Percentiles rank a stretch among this genome's conserved stretches.
phyloP scores from a whole-genome alignment of 2,888 invertebrate genomes.

The Melikaiella ostensackeni region DNA sequence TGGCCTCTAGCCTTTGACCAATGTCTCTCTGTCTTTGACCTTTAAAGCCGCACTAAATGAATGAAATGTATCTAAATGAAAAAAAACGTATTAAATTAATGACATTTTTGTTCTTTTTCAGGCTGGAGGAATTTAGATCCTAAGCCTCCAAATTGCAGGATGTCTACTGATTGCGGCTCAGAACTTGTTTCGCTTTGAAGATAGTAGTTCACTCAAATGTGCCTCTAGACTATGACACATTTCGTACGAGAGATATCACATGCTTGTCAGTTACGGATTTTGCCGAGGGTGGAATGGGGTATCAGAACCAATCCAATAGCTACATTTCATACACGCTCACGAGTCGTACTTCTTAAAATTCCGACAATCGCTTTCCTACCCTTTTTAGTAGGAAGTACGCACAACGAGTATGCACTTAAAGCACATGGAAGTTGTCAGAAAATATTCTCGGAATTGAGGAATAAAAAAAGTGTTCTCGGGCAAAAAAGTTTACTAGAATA shows the following conservation, averaged over 20 bases:
- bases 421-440: not conserved
- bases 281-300: not conserved
- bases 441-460: slow-evolving; percentile 8
- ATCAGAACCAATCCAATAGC: not conserved
- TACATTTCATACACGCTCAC: not conserved
- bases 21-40: no score
- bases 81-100: no score
- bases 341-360: slow-evolving; percentile 14
- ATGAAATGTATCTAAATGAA: no score
- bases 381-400: not conserved
- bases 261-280: not conserved
- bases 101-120: no score
- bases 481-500: slow-evolving; percentile 3
- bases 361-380: not conserved
- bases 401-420: slow-evolving; percentile 1
- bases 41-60: no score
- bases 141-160: not conserved
- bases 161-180: not conserved
- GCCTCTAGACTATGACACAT: not conserved
- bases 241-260: not conserved
- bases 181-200: not conserved
- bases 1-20: no score
- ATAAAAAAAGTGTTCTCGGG: not conserved
- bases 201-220: not conserved
- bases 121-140: no score